Evolutionary conservation across 2,113 vertebrate species (phyloP).

Genomic region (Eleginops maclovinus): DNA sequence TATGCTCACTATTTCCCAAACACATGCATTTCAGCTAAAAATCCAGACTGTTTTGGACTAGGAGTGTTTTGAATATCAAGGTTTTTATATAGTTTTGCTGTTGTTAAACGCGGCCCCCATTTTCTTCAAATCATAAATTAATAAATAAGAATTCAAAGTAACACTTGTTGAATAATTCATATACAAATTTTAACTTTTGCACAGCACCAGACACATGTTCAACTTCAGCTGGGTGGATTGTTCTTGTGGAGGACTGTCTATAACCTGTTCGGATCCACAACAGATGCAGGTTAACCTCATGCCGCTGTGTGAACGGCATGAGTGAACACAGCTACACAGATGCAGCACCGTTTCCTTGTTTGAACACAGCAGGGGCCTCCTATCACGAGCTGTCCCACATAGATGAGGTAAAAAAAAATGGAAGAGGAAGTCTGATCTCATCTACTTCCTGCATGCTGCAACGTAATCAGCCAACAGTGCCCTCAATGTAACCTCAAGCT

Average conservation of each 20-base stretch:
- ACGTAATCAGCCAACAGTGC: background rate
- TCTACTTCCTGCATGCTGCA: conserved; percentile 38
- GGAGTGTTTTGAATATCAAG: too few relatives aligned
- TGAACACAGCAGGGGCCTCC: background rate
- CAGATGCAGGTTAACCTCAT: background rate
- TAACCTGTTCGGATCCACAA: background rate
- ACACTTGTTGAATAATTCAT: too few relatives aligned
- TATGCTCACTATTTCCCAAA: too few relatives aligned
- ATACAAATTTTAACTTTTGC: too few relatives aligned
- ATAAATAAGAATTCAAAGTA: too few relatives aligned
- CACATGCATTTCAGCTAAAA: too few relatives aligned
- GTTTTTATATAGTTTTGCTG: too few relatives aligned
- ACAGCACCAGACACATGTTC: background rate
- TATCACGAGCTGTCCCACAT: background rate
- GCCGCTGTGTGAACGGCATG: background rate
- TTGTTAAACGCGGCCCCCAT: too few relatives aligned
- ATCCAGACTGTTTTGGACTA: too few relatives aligned
- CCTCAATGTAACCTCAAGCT: conserved; percentile 31
- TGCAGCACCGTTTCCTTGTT: background rate
- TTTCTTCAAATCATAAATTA: too few relatives aligned
- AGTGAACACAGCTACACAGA: background rate
- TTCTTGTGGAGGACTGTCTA: background rate
- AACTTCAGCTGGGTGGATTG: background rate
- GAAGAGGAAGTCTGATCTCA: conserved; percentile 26
- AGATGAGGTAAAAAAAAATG: background rate